These are phyloP conservation scores for Huso huso DNA, from an alignment of 2,797 vertebrate genomes.

Conservation along the genomic window DNA sequence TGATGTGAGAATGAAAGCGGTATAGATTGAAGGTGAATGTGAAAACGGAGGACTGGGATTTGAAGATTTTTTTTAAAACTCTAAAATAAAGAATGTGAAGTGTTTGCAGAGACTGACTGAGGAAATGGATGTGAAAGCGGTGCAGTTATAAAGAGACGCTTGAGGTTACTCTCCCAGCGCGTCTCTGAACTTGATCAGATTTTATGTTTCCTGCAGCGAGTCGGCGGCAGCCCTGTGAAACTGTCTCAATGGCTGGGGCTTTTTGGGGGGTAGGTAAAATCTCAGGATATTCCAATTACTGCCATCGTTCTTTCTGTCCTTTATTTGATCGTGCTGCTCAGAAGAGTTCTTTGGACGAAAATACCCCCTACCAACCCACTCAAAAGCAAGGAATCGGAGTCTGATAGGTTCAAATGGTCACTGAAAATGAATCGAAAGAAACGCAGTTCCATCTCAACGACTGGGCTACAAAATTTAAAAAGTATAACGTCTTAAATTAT, in stretches of 20 bases:
- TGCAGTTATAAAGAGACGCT: constrained; percentile 84
- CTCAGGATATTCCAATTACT: constrained; percentile 75
- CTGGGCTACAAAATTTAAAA: too few species aligned
- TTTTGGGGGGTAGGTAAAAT: constrained; percentile 53
- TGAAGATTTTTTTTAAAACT: constrained; percentile 57
- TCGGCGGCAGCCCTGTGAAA: constrained; percentile 72
- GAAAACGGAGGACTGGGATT: constrained; percentile 53
- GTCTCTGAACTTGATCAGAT: constrained; percentile 98
- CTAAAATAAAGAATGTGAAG: constrained; percentile 77
- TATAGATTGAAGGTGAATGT: constrained; percentile 52
- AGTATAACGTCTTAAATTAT: too few species aligned
- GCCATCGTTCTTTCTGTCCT: constrained; percentile 70
- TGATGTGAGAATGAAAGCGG: constrained; percentile 54
- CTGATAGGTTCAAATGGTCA: too few species aligned
- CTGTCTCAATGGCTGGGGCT: constrained; percentile 70
- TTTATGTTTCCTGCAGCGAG: constrained; percentile 87
- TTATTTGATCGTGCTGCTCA: constrained; percentile 64
- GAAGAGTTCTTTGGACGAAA: constrained; percentile 61
- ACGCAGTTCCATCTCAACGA: too few species aligned
- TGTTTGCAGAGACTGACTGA: constrained; percentile 69
- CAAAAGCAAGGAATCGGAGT: constrained; percentile 28
- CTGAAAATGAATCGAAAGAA: too few species aligned
- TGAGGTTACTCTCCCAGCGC: constrained; percentile 70
- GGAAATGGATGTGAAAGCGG: constrained; percentile 69
- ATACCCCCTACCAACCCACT: constrained; percentile 36